Conservation (phyloP, 2,888 invertebrate genomes). For the Eupeodes luniger region DNA sequence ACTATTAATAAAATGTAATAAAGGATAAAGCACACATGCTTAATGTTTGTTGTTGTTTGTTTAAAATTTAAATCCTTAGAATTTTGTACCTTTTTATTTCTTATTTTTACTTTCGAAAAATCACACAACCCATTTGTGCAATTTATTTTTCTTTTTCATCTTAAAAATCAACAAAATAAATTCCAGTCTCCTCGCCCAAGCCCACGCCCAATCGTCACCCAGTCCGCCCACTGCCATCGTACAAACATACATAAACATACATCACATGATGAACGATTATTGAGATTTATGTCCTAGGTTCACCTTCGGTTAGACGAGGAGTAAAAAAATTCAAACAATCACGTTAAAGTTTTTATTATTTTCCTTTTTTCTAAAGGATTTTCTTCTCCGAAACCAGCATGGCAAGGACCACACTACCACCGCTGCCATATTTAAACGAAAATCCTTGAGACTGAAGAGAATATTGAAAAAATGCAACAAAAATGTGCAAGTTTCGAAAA, state of each 20-base stretch:
- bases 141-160: conserved; percentile 46
- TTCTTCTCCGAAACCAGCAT: neutral
- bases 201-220: neutral
- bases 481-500: conserved; percentile 40
- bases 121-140: neutral
- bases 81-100: too few relatives aligned
- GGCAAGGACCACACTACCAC: neutral
- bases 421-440: neutral
- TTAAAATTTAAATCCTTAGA: too few relatives aligned
- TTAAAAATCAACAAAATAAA: conserved; percentile 18
- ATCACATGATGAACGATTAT: conserved; percentile 82
- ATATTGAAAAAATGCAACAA: conserved; percentile 66
- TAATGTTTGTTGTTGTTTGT: too few relatives aligned
- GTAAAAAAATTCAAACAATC: conserved; percentile 49
- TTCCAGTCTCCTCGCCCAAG: conserved; percentile 17
- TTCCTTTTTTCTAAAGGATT: neutral
- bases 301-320: conserved; percentile 36
- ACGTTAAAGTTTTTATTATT: conserved; percentile 37
- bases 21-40: too few relatives aligned
- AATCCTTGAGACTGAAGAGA: conserved; percentile 37
- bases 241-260: neutral
- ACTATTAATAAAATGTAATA: too few relatives aligned
- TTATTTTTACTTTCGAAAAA: neutral
- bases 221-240: neutral
- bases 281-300: conserved; percentile 82